Evolutionary conservation across 2,888 invertebrate species (phyloP).

Genomic region (Nymphalis polychloros): DNA sequence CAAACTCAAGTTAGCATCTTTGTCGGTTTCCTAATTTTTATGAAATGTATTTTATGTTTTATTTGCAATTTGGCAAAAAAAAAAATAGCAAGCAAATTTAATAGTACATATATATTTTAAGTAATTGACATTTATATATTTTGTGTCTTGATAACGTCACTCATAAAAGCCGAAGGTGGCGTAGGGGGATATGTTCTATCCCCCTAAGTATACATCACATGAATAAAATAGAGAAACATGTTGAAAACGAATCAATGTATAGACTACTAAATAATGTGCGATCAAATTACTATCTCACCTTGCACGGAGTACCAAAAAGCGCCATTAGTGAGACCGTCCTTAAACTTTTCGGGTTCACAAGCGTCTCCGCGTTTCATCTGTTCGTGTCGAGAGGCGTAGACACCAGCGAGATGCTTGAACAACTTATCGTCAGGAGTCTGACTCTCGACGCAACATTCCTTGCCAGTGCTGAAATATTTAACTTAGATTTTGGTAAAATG

Average conservation of each 20-base stretch:
- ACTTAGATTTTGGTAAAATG: slow-evolving; percentile 11
- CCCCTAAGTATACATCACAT: too few relatives aligned
- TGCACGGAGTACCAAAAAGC: slow-evolving; percentile 94
- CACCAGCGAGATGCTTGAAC: slow-evolving; percentile 89
- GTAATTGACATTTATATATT: too few relatives aligned
- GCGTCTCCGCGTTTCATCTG: slow-evolving; percentile 88
- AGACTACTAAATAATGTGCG: background rate
- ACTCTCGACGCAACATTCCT: slow-evolving; percentile 87
- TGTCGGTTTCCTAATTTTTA: too few relatives aligned
- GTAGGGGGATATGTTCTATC: too few relatives aligned
- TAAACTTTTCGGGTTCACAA: slow-evolving; percentile 87
- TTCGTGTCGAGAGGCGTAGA: slow-evolving; percentile 88
- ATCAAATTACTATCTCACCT: slow-evolving; percentile 70
- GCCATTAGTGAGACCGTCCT: slow-evolving; percentile 93
- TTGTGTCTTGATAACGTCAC: too few relatives aligned
- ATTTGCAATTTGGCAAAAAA: too few relatives aligned
- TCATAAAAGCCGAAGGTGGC: too few relatives aligned
- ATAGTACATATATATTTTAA: too few relatives aligned
- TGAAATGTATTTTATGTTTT: too few relatives aligned
- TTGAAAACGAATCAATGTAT: background rate
- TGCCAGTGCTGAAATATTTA: slow-evolving; percentile 65
- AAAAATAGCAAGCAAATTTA: too few relatives aligned
- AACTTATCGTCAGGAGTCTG: slow-evolving; percentile 90
- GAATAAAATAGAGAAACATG: too few relatives aligned
- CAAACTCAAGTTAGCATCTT: too few relatives aligned